Conservation (phyloP, 2,113 vertebrate genomes). For the Emydura subglobosa region DNA sequence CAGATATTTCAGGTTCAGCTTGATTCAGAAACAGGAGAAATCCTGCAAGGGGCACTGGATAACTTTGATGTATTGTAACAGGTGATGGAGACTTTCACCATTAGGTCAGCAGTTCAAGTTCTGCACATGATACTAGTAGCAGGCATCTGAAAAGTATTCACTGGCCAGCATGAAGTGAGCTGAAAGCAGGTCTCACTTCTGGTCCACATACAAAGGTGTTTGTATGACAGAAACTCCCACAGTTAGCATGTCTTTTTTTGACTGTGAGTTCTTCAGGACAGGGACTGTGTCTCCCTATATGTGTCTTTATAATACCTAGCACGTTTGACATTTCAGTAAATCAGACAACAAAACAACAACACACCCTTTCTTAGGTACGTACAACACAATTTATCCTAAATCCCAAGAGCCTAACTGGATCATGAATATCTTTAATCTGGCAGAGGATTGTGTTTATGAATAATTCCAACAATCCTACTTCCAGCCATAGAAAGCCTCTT, state of each 20-base stretch:
- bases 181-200: not conserved
- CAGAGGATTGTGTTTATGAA: not conserved
- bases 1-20: not conserved
- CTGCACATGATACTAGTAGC: not conserved
- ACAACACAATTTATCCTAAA: conserved; percentile 7
- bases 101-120: not conserved
- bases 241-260: not conserved
- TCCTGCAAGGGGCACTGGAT: not conserved
- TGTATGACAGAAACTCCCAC: not conserved
- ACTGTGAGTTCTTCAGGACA: not conserved
- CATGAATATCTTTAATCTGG: not conserved
- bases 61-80: not conserved
- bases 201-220: not conserved
- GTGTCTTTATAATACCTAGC: not conserved
- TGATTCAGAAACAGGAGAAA: not conserved
- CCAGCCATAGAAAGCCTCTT: not conserved
- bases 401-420: conserved; percentile 40
- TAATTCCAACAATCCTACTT: conserved; percentile 23
- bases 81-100: not conserved
- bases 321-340: not conserved
- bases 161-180: not conserved
- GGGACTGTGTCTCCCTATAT: not conserved
- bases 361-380: not conserved
- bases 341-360: not conserved
- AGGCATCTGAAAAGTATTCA: not conserved